Base-by-base conservation (phyloP, 1,140 invertebrate species). In the Cyphomyrmex costatus region DNA sequence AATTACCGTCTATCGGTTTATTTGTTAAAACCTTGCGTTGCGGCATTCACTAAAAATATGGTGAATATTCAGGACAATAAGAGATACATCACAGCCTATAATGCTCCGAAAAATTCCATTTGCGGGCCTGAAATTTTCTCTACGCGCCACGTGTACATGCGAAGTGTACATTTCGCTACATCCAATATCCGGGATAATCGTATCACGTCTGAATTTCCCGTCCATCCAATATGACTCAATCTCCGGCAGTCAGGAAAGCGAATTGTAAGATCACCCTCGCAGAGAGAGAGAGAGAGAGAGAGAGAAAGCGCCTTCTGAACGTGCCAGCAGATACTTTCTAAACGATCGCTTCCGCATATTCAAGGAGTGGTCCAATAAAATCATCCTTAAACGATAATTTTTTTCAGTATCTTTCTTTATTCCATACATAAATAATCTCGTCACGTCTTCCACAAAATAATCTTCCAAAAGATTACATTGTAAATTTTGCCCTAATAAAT, bases 101-200 rank as follows among this genome's bases (percentile, higher is more conserved):
- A 82, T 16, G 19, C 36, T 27, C 4, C 14, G 36, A 82, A 82
- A 82, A 73, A 30, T 73, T 58, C 63, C 51, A 46, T 7, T 58
- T n/a, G 36, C 51, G 6, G 30, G 21, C 14, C 14, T 30, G 79
- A 56, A 73, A 82, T 73, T 60, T 46, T 73, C 61, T 33, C 36
- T 51, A 27, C 27, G 12, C 78, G 63, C 56, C 19, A 30, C 76
- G 66, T 42, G 36, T 7, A 33, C 79, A 21, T 36, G 66, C 49
- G 4, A 10, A 78, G 19, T 49, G 19, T 61, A 19, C n/a, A 21
- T 82, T 82, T 73, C 36, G 36, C 66, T 24, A 56, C 30, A 3
- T 73, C 10, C 79, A 73, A 82, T 82, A 71, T 82, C 21, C 66
- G 30, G 46, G n/a, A 82, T 82, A 71, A 82, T 82, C 68, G 68